phyloP scores from a whole-genome alignment of 1,140 invertebrate species.

The Lycorma delicatula region DNA sequence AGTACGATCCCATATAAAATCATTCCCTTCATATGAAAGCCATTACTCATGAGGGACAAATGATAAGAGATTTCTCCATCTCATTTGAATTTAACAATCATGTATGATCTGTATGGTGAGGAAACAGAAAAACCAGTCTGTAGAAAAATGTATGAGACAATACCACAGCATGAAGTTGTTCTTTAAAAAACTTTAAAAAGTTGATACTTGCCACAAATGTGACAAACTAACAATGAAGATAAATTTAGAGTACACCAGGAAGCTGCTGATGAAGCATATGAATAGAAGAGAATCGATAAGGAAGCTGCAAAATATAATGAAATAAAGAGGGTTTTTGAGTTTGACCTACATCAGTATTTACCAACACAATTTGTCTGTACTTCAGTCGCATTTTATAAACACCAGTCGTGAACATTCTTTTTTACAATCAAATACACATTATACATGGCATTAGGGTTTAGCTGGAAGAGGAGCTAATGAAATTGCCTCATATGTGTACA shows the following conservation, averaged over 20 bases:
- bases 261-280: constrained; percentile 10
- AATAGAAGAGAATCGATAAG: constrained; percentile 7
- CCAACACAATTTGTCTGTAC: too few species aligned
- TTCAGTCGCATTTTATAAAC: too few species aligned
- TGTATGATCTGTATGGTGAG: constrained; percentile 16
- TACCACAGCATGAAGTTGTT: constrained; percentile 17
- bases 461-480: constrained; percentile 32
- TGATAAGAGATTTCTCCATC: constrained; percentile 17
- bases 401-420: too few species aligned
- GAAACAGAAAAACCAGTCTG: constrained; percentile 5
- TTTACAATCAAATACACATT: too few species aligned
- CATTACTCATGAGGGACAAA: constrained; percentile 15
- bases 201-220: constrained; percentile 23
- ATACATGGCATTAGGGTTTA: constrained; percentile 33
- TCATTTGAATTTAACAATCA: constrained; percentile 14
- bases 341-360: too few species aligned
- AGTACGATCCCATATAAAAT: neutral
- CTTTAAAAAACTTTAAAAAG: constrained; percentile 20
- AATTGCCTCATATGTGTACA: constrained; percentile 30
- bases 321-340: too few species aligned
- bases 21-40: constrained; percentile 11
- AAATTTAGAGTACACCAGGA: too few species aligned
- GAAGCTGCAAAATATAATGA: constrained; percentile 22
- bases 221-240: constrained; percentile 16
- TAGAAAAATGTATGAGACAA: constrained; percentile 5